Percentiles rank a stretch among this genome's conserved stretches.
Evolutionary conservation across 37 sponge, comb jelly and placozoan species (phyloP).

Genomic region (Haliclona indistincta): DNA sequence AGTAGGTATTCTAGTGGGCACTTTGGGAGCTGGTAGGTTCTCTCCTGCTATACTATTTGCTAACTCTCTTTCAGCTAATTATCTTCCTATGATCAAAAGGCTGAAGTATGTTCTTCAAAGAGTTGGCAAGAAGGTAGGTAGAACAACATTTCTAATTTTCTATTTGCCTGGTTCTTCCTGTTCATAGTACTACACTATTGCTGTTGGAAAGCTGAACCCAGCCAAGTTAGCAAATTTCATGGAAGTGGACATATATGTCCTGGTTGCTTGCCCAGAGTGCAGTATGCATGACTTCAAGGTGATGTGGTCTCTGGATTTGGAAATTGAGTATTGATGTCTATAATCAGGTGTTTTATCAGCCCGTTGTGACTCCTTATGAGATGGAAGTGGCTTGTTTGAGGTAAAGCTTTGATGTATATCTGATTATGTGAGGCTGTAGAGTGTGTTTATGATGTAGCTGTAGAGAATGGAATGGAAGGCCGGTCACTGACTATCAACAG

Average conservation of each 20-base stretch:
- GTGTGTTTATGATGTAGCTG: constrained; percentile 36
- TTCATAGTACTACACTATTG: constrained; percentile 87
- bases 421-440: not conserved
- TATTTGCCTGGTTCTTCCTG: not conserved
- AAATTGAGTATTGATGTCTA: not conserved
- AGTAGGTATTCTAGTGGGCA: constrained; percentile 94
- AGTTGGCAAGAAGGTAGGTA: constrained; percentile 85
- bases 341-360: constrained; percentile 87
- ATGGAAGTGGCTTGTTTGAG: constrained; percentile 87
- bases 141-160: not conserved
- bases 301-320: not conserved
- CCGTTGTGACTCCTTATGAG: constrained; percentile 95
- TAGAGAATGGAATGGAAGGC: constrained; percentile 70
- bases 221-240: constrained; percentile 98
- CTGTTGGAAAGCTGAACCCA: constrained; percentile 93
- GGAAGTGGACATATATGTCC: constrained; percentile 93
- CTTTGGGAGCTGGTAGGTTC: constrained; percentile 76
- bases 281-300: constrained; percentile 85
- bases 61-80: constrained; percentile 47
- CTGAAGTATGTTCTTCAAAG: constrained; percentile 71
- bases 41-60: not conserved
- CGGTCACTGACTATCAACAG: constrained; percentile 65
- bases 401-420: constrained; percentile 20
- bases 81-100: constrained; percentile 74
- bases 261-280: constrained; percentile 95